A percentile compares a stretch with the other conserved stretches of the same genome.
Evolutionary conservation across 2,888 invertebrate species (phyloP).

Genomic region (Xylophagus ater): DNA sequence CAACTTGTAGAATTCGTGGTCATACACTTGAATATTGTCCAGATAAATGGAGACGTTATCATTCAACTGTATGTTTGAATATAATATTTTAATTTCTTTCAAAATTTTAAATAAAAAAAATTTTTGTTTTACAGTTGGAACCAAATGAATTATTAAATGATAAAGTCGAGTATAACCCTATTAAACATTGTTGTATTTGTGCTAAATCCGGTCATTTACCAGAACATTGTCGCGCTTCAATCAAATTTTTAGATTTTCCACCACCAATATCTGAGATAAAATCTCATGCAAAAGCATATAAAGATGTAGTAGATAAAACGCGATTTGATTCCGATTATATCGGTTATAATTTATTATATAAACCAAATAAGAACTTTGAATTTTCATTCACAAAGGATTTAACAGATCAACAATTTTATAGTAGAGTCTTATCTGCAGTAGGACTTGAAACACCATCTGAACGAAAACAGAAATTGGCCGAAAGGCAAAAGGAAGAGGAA

Average conservation of each 20-base stretch:
- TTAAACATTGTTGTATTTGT: constrained; percentile 47
- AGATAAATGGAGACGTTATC: constrained; percentile 64
- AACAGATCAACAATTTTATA: constrained; percentile 24
- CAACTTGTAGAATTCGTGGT: constrained; percentile 50
- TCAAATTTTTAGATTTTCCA: constrained; percentile 30
- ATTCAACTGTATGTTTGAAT: constrained; percentile 54
- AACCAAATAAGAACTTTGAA: constrained; percentile 23
- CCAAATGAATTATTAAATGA: constrained; percentile 32
- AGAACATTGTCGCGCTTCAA: constrained; percentile 29
- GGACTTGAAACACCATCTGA: no score
- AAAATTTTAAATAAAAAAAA: background rate
- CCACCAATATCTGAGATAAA: constrained; percentile 23
- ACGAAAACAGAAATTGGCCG: no score
- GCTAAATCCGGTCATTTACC: constrained; percentile 43
- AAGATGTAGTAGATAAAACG: constrained; percentile 22
- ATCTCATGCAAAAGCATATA: constrained; percentile 33
- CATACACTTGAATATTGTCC: constrained; percentile 53
- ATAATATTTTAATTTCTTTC: constrained; percentile 4
- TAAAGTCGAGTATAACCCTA: constrained; percentile 25
- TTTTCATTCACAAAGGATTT: constrained; percentile 24
- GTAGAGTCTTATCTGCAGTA: constrained; percentile 28
- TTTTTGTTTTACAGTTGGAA: constrained; percentile 37
- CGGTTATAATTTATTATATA: constrained; percentile 22
- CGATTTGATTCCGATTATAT: constrained; percentile 18
- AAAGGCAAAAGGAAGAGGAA: no score